These are phyloP conservation scores for Vipera latastei DNA, from an alignment of 2,797 vertebrate genomes.

Conservation along the genomic window DNA sequence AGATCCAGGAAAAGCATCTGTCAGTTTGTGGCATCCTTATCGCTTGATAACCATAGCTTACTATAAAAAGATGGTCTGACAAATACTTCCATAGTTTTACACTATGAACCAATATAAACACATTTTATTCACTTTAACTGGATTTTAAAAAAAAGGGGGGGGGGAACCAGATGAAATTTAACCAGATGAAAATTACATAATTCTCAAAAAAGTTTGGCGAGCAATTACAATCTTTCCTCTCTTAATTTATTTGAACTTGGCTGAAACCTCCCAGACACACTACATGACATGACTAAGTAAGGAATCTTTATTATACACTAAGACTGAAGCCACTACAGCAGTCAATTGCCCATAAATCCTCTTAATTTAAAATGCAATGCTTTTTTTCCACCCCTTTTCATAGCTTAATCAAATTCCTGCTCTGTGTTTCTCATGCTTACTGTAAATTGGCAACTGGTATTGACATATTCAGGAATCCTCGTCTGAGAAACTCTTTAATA, in stretches of 20 bases:
- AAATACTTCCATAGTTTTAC: not conserved
- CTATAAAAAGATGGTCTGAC: not conserved
- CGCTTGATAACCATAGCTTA: conserved; percentile 21
- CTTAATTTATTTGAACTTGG: not conserved
- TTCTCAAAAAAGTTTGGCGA: not conserved
- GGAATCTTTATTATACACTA: not conserved
- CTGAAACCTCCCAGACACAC: not conserved
- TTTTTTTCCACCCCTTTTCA: not conserved
- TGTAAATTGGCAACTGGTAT: not conserved
- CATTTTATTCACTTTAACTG: not conserved
- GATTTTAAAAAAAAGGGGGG: not conserved
- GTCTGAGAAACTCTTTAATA: not conserved
- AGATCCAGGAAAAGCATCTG: conserved; percentile 51
- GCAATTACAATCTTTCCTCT: not conserved
- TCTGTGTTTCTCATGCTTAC: not conserved
- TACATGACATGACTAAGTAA: not conserved
- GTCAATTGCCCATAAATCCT: not conserved
- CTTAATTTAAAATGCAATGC: not conserved
- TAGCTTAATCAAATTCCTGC: not conserved
- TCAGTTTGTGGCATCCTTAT: conserved; percentile 10
- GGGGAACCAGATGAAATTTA: not conserved
- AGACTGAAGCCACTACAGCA: not conserved
- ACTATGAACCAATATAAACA: not conserved
- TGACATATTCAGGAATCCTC: not conserved
- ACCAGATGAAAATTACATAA: not conserved